Percentiles rank a stretch among this genome's conserved stretches.
phyloP scores from a whole-genome alignment of 2,888 invertebrate species.

The Anorthoa munda region DNA sequence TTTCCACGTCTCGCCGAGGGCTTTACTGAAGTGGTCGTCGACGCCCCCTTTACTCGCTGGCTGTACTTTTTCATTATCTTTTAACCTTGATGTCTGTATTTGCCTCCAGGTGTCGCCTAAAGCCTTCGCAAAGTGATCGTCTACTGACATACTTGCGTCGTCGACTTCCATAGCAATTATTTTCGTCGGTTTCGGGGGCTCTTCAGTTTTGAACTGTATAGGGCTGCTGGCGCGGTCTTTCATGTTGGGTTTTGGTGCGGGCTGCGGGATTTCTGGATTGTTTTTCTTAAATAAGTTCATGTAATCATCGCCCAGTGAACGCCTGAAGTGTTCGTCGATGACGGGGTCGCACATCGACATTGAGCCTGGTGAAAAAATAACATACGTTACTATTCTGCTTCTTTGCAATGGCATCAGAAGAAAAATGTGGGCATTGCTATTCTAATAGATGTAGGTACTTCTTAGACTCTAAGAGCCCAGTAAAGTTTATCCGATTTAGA shows the following conservation, averaged over 20 bases:
- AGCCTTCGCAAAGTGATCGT: conserved; percentile 98
- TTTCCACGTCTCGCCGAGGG: conserved; percentile 96
- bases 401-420: neutral
- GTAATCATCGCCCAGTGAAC: conserved; percentile 96
- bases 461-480: too few species aligned
- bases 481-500: too few species aligned
- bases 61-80: conserved; percentile 83
- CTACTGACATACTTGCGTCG: conserved; percentile 93
- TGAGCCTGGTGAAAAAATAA: conserved; percentile 87
- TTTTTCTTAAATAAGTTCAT: conserved; percentile 93
- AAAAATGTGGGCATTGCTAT: neutral
- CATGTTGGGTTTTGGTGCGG: conserved; percentile 84
- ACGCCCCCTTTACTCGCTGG: conserved; percentile 88
- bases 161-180: conserved; percentile 91
- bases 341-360: conserved; percentile 96
- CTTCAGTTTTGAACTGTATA: conserved; percentile 85
- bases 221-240: conserved; percentile 89
- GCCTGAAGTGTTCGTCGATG: conserved; percentile 98
- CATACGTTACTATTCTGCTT: neutral
- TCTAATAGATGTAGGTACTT: too few species aligned
- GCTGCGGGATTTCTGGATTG: conserved; percentile 74
- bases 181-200: conserved; percentile 82
- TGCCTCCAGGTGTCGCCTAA: conserved; percentile 96
- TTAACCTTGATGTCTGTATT: conserved; percentile 92
- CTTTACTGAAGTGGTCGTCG: conserved; percentile 98